Evolutionary conservation across 37 sponge, comb jelly and placozoan species (phyloP).

Genomic region (Beroe ovata): DNA sequence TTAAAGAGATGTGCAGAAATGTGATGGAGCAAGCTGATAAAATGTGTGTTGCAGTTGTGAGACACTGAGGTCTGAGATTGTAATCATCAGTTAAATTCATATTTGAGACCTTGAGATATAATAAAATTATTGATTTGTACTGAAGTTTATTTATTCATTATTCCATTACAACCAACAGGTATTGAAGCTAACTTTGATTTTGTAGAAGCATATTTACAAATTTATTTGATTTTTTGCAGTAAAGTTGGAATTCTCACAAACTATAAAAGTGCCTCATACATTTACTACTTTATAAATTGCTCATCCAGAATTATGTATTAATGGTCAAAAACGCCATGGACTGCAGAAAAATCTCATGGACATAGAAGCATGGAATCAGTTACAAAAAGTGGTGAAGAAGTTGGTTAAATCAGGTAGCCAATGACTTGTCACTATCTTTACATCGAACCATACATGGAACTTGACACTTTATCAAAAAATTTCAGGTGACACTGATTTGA

Average conservation of each 20-base stretch:
- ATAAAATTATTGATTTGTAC: too few relatives aligned
- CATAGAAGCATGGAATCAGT: conserved; percentile 24
- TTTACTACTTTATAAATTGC: too few relatives aligned
- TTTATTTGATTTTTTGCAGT: too few relatives aligned
- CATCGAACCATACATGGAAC: not conserved
- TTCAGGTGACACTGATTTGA: conserved; percentile 43
- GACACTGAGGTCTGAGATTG: conserved; percentile 44
- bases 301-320: too few relatives aligned
- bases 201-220: too few relatives aligned
- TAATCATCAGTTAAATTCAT: not conserved
- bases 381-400: conserved; percentile 10
- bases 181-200: too few relatives aligned
- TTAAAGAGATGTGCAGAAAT: conserved; percentile 79
- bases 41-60: conserved; percentile 79
- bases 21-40: conserved; percentile 81
- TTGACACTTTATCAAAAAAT: not conserved
- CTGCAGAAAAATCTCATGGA: not conserved
- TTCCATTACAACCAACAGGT: too few relatives aligned
- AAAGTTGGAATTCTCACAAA: too few relatives aligned
- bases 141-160: too few relatives aligned
- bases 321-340: too few relatives aligned
- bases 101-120: too few relatives aligned
- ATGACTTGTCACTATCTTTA: not conserved
- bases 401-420: conserved; percentile 19
- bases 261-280: too few relatives aligned